Base-by-base conservation (phyloP, 2,888 invertebrate genomes). In the Cyclophora albipunctata region DNA sequence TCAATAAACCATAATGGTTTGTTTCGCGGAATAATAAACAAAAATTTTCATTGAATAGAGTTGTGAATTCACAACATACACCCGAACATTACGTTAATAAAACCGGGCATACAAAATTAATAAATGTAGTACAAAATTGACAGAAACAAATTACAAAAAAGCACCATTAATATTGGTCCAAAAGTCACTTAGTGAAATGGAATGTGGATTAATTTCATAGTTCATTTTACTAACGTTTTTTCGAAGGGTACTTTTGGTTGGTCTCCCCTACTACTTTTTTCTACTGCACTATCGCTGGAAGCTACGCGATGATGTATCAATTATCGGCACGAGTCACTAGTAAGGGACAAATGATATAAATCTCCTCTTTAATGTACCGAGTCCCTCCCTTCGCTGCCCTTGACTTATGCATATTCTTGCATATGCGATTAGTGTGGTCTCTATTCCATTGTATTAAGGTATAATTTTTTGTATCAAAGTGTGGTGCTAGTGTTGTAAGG, bases 351-450 rank as follows among this genome's bases (percentile, higher is more conserved):
- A 45, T 47, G 42, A 45, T 49, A 60, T 64, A 58, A 62, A 66
- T 63, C 64, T 62, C 43, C 51, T 50, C 46, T 57, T 58, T 59
- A 64, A 64, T 63, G 66, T 59, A 59, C 53, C 51, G 60, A 53
- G 54, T 40, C 42, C 47, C 51, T 53, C 53, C 50, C 47, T 20
- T 41, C 44, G 45, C 43, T 43, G 45, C 51, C 52, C 50, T 47
- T 43, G 42, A 45, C 34, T 42, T 46, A 43, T 49, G 48, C 51
- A 35, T 45, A 33, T 34, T 33, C 42, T 34, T 20, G 47, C 46
- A 34, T 43, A 33, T 33, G 34, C 34, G 6, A 6, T 7, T 43
- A 34, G 7, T 5, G 5, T 43, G 3, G 5, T 7, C 6, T 20
- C 34, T 34, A 43, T 43, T 4, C 4, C 34, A 3, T 43, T 40